Conservation (phyloP, 2,888 invertebrate genomes). For the Lysandra coridon region DNA sequence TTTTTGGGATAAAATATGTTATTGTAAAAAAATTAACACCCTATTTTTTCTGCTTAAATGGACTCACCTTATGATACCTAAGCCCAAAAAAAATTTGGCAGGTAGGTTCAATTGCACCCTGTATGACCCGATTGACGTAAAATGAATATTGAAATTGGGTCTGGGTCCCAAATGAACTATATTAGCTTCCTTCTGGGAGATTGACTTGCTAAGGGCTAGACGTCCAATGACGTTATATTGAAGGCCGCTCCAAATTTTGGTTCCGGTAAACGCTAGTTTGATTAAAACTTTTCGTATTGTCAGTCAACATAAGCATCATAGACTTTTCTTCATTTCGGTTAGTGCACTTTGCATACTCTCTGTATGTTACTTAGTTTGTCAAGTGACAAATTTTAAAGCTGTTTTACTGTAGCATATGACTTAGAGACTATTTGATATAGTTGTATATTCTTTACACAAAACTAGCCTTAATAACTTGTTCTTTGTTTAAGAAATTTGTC, state of each 20-base stretch:
- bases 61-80: no score
- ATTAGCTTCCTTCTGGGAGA: not conserved
- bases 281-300: not conserved
- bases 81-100: no score
- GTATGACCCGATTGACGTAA: not conserved
- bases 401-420: not conserved
- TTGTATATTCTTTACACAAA: not conserved
- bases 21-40: no score
- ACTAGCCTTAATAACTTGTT: not conserved
- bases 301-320: not conserved
- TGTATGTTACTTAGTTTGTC: constrained; percentile 7
- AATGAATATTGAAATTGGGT: not conserved
- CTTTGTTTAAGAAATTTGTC: not conserved
- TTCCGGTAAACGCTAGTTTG: not conserved
- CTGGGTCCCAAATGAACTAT: not conserved
- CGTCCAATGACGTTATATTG: not conserved
- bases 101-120: no score
- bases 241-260: constrained; percentile 2
- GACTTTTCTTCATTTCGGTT: not conserved
- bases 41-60: no score
- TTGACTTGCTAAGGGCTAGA: not conserved
- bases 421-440: constrained; percentile 6
- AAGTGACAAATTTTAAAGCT: not conserved
- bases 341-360: not conserved
- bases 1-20: no score